A percentile compares a stretch with the other conserved stretches of the same genome.
Evolutionary conservation across 2,888 invertebrate genomes (phyloP).

Genomic region (Erebia epiphron): DNA sequence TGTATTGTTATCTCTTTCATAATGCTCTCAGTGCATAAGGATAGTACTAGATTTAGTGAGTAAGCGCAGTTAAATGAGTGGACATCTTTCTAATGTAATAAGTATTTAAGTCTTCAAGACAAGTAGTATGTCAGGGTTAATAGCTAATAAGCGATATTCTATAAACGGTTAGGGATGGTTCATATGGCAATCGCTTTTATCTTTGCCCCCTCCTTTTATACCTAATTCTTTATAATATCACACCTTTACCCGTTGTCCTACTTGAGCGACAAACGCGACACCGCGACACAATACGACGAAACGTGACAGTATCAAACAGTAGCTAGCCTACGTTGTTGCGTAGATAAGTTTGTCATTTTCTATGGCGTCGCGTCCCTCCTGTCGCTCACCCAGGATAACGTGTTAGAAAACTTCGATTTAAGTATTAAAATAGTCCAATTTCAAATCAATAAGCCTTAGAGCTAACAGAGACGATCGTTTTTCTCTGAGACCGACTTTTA

Average conservation of each 20-base stretch:
- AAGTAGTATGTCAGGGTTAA: constrained; percentile 36
- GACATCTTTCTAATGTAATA: constrained; percentile 18
- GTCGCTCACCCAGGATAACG: too few relatives aligned
- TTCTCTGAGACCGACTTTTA: not conserved
- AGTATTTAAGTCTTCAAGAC: constrained; percentile 34
- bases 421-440: not conserved
- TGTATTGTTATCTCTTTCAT: too few relatives aligned
- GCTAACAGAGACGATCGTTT: not conserved
- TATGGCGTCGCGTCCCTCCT: too few relatives aligned
- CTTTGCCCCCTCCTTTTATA: not conserved
- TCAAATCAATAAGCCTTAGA: not conserved
- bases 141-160: constrained; percentile 34
- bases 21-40: too few relatives aligned
- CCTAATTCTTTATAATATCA: constrained; percentile 32
- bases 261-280: too few relatives aligned
- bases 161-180: constrained; percentile 30
- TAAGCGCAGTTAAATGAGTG: not conserved
- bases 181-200: not conserved
- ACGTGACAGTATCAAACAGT: too few relatives aligned
- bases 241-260: not conserved
- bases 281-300: too few relatives aligned
- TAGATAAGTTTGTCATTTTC: too few relatives aligned
- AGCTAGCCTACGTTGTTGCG: too few relatives aligned
- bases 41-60: too few relatives aligned
- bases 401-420: not conserved